A percentile compares a stretch with the other conserved stretches of the same genome.
Evolutionary conservation across 2,888 invertebrate species (phyloP).

Genomic region (Drosophila aldrichi): DNA sequence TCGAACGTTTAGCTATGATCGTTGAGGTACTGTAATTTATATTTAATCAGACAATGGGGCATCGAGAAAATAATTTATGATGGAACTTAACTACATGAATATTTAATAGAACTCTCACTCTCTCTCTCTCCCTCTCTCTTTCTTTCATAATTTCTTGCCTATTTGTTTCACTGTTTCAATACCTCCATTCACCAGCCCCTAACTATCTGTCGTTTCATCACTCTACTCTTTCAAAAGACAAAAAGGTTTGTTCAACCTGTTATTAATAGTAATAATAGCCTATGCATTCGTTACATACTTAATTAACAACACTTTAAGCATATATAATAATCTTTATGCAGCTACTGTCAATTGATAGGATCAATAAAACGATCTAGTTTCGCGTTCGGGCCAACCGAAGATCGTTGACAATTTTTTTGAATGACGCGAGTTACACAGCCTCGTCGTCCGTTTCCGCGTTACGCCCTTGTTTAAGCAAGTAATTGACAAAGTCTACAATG

Average conservation of each 20-base stretch:
- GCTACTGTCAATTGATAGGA: constrained; percentile 43
- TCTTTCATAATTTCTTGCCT: no score
- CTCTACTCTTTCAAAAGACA: no score
- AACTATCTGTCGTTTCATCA: no score
- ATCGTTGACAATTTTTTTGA: constrained; percentile 34
- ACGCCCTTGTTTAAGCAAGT: constrained; percentile 34
- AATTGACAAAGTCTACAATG: constrained; percentile 28
- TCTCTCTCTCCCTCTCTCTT: background rate
- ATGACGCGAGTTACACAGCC: constrained; percentile 12
- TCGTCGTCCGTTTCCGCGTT: constrained; percentile 24
- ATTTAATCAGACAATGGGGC: background rate
- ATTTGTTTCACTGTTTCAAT: background rate
- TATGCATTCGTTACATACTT: constrained; percentile 4
- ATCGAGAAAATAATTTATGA: background rate
- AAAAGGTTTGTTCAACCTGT: constrained; percentile 4
- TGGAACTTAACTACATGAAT: background rate
- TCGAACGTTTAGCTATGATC: background rate
- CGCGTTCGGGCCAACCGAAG: background rate
- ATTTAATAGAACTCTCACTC: no score
- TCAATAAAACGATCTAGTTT: constrained; percentile 38
- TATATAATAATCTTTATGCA: constrained; percentile 5
- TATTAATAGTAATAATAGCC: background rate
- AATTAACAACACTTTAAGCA: constrained; percentile 24
- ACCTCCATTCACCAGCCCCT: background rate
- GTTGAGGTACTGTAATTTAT: background rate